Evolutionary conservation across 2,797 vertebrate species (phyloP).

Genomic region (Phylloscopus collybita): DNA sequence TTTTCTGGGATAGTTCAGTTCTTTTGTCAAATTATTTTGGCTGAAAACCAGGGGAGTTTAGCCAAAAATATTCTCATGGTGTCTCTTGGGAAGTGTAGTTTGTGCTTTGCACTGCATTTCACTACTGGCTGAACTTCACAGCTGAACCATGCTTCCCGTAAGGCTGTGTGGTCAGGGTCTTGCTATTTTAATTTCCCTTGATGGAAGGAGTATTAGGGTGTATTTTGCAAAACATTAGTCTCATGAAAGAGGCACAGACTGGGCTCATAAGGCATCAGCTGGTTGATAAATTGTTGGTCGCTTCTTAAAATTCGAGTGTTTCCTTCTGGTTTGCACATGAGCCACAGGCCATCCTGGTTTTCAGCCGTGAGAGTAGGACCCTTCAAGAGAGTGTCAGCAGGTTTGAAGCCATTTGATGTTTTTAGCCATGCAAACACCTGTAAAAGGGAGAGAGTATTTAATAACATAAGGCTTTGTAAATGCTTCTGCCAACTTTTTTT

Average conservation of each 20-base stretch:
- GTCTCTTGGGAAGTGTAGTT: slow-evolving; percentile 63
- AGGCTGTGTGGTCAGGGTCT: background rate
- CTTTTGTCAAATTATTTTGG: slow-evolving; percentile 55
- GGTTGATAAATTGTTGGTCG: background rate
- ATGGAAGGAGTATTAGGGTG: background rate
- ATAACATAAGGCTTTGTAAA: background rate
- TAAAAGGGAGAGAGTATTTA: background rate
- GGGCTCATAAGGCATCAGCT: background rate
- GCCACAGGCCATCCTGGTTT: background rate
- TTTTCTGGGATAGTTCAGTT: slow-evolving; percentile 15
- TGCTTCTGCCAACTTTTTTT: background rate
- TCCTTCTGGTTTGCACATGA: background rate
- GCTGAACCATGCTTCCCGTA: background rate
- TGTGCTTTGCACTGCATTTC: slow-evolving; percentile 14
- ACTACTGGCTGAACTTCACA: background rate
- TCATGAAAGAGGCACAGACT: background rate
- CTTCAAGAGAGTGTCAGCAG: background rate
- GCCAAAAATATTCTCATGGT: slow-evolving; percentile 44
- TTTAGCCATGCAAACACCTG: background rate
- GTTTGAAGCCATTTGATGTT: background rate
- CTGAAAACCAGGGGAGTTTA: slow-evolving; percentile 52
- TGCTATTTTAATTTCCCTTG: background rate
- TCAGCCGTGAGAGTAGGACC: background rate
- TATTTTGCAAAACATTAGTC: background rate
- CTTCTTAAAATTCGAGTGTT: background rate